phyloP scores from a whole-genome alignment of 2,113 vertebrate genomes.

The Proterorhinus semilunaris region DNA sequence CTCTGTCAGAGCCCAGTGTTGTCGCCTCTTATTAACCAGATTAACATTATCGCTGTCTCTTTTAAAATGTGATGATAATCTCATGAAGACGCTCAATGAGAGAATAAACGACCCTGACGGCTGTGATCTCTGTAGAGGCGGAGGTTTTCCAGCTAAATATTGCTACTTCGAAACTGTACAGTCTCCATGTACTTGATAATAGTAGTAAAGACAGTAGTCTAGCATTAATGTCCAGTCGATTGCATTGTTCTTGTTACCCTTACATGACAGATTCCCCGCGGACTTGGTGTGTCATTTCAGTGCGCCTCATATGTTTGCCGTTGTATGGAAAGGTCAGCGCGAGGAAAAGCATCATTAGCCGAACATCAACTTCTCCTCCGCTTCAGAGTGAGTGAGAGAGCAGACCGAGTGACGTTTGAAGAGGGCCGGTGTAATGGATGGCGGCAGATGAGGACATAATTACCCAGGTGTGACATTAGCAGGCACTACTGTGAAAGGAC shows the following conservation, averaged over 20 bases:
- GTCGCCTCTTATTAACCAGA: constrained; percentile 23
- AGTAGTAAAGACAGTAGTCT: background rate
- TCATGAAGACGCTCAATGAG: background rate
- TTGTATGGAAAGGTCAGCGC: constrained; percentile 43
- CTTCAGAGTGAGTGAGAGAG: constrained; percentile 30
- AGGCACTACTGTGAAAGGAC: constrained; percentile 10
- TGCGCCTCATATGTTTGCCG: constrained; percentile 20
- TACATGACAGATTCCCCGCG: background rate
- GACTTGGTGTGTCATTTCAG: constrained; percentile 1
- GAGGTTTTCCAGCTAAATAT: too few relatives aligned
- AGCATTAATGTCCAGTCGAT: background rate
- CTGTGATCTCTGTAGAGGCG: background rate
- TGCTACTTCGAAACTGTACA: too few relatives aligned
- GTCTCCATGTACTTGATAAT: too few relatives aligned
- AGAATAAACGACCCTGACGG: background rate
- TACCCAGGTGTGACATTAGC: constrained; percentile 13
- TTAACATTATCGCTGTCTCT: background rate
- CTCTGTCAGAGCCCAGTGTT: constrained; percentile 16
- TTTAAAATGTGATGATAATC: constrained; percentile 15
- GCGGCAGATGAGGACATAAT: constrained; percentile 40
- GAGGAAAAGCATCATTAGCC: constrained; percentile 41
- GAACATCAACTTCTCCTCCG: constrained; percentile 18
- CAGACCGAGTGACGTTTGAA: constrained; percentile 8
- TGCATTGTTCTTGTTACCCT: background rate
- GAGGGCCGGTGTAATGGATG: constrained; percentile 27